phyloP scores from a whole-genome alignment of 2,888 invertebrate species.

The Tinea trinotella region DNA sequence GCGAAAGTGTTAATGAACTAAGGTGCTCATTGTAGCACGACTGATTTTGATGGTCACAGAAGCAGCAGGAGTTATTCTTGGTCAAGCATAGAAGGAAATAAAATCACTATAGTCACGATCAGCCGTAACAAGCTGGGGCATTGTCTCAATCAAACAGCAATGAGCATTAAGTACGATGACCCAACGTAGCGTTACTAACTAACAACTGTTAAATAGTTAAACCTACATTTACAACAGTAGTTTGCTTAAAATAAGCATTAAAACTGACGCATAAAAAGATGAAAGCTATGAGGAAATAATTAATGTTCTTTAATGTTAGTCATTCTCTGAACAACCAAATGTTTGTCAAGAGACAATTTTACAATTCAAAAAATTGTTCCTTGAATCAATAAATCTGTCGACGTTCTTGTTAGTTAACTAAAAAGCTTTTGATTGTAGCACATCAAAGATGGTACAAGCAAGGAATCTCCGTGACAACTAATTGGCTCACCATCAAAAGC shows the following conservation, averaged over 20 bases:
- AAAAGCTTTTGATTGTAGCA: constrained; percentile 50
- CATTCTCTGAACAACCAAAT: constrained; percentile 9
- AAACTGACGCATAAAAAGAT: constrained; percentile 3
- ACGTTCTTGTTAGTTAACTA: constrained; percentile 48
- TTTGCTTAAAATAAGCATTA: neutral
- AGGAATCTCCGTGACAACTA: constrained; percentile 53
- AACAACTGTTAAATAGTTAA: constrained; percentile 13
- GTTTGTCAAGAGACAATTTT: constrained; percentile 2
- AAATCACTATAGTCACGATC: constrained; percentile 36
- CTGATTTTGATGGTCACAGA: constrained; percentile 45
- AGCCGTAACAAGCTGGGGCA: constrained; percentile 32
- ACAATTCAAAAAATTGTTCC: constrained; percentile 40
- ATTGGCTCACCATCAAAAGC: constrained; percentile 50
- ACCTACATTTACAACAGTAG: constrained; percentile 1
- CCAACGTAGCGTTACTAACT: constrained; percentile 26
- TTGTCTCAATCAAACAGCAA: constrained; percentile 65
- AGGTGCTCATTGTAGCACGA: constrained; percentile 33
- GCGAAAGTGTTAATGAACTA: constrained; percentile 58
- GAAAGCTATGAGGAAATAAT: constrained; percentile 12
- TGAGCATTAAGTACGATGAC: constrained; percentile 62
- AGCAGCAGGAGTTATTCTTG: constrained; percentile 40
- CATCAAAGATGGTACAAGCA: constrained; percentile 54
- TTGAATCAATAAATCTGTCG: constrained; percentile 60
- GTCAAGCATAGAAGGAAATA: constrained; percentile 32
- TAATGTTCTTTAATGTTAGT: neutral